A percentile compares a stretch with the other conserved stretches of the same genome.
These are phyloP conservation scores for Ischnus inquisitorius DNA, from an alignment of 2,888 invertebrate species.

Conservation along the genomic window DNA sequence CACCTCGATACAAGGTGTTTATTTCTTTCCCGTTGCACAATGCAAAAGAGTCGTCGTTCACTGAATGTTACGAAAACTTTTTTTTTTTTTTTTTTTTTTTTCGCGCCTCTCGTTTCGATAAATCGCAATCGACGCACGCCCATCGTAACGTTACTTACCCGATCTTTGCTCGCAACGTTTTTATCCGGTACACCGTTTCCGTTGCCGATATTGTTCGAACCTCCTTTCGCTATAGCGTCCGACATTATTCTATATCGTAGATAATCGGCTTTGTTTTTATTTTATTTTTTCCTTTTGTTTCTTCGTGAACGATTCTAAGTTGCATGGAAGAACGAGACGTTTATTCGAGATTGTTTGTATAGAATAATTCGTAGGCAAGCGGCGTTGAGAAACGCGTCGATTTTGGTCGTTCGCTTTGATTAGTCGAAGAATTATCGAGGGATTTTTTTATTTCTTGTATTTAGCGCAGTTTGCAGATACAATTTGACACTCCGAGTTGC, in stretches of 20 bases:
- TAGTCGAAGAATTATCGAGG: too few species aligned
- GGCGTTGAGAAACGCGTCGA: too few species aligned
- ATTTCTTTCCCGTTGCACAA: background rate
- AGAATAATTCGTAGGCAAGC: background rate
- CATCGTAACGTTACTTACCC: constrained; percentile 66
- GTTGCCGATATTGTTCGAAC: constrained; percentile 63
- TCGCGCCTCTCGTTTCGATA: background rate
- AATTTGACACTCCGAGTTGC: too few species aligned
- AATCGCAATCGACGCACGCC: background rate
- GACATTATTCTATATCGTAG: constrained; percentile 64
- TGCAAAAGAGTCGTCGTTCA: constrained; percentile 6
- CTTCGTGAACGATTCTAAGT: too few species aligned
- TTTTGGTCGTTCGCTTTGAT: too few species aligned
- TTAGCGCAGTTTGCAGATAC: too few species aligned
- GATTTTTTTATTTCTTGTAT: too few species aligned
- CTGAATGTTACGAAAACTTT: constrained; percentile 10
- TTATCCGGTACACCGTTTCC: constrained; percentile 67
- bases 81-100: background rate
- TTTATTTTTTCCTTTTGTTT: background rate
- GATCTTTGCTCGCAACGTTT: constrained; percentile 66
- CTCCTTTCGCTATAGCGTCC: constrained; percentile 65
- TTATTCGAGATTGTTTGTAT: background rate
- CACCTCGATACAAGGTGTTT: too few species aligned
- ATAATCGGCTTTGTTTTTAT: background rate
- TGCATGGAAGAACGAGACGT: background rate